phyloP scores from a whole-genome alignment of 2,888 invertebrate genomes.

The Venustoraphidia nigricollis region DNA sequence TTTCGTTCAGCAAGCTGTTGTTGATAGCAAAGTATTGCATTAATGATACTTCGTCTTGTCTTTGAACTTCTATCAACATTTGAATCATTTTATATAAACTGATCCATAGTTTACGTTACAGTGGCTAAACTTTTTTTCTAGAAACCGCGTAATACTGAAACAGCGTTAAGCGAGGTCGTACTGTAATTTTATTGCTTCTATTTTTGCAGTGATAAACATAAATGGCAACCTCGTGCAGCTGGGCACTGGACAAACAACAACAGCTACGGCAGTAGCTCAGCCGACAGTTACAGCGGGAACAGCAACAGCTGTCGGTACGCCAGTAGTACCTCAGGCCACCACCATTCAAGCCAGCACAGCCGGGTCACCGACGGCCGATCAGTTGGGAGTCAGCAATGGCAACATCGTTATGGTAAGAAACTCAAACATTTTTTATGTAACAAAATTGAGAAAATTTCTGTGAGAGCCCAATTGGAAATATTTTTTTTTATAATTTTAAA shows the following conservation, averaged over 20 bases:
- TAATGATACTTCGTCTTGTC: too few relatives aligned
- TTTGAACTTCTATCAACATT: too few relatives aligned
- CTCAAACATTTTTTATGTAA: too few relatives aligned
- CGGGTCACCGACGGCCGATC: conserved; percentile 31
- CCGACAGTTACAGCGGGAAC: conserved; percentile 22
- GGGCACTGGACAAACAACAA: conserved; percentile 31
- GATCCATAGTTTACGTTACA: too few relatives aligned
- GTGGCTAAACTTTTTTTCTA: too few relatives aligned
- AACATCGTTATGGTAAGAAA: conserved; percentile 62
- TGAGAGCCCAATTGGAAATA: too few relatives aligned
- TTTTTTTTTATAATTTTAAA: background rate
- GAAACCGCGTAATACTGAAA: too few relatives aligned
- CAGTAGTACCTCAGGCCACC: conserved; percentile 25
- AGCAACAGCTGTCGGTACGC: conserved; percentile 23
- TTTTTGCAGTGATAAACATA: conserved; percentile 51
- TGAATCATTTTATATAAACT: too few relatives aligned
- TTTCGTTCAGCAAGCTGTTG: too few relatives aligned
- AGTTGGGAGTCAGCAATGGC: conserved; percentile 45
- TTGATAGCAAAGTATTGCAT: too few relatives aligned
- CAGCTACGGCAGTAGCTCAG: conserved; percentile 21
- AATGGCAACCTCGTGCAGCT: conserved; percentile 65
- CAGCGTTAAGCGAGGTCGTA: background rate
- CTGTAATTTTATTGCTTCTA: conserved; percentile 7
- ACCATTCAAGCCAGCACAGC: conserved; percentile 29
- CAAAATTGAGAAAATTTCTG: background rate